Percentiles rank a stretch among this genome's conserved stretches.
These are phyloP conservation scores for Drosophila demipolita DNA, from an alignment of 2,888 invertebrate species.

Conservation along the genomic window DNA sequence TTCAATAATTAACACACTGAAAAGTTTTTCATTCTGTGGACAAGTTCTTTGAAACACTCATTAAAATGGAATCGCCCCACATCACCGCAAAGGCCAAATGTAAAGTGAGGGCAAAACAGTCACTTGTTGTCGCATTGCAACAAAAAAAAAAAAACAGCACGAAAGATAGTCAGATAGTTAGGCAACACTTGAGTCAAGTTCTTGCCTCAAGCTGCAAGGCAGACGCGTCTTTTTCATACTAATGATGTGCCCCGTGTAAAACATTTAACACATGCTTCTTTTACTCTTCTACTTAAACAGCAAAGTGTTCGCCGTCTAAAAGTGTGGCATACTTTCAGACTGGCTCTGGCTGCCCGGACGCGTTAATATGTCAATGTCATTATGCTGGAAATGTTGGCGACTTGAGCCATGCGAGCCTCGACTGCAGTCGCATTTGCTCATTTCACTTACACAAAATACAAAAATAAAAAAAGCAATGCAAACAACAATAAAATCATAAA, in stretches of 20 bases:
- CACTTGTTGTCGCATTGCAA: conserved; percentile 45
- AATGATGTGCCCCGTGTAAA: conserved; percentile 61
- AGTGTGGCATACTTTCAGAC: conserved; percentile 52
- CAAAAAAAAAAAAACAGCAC: not conserved
- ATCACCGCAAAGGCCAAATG: conserved; percentile 51
- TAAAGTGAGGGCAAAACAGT: conserved; percentile 18
- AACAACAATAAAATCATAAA: conserved; percentile 62
- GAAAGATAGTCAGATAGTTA: conserved; percentile 7
- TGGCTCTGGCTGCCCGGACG: conserved; percentile 10
- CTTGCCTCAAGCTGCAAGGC: conserved; percentile 22
- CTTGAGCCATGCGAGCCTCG: conserved; percentile 14
- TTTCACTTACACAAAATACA: conserved; percentile 36
- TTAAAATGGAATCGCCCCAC: conserved; percentile 65
- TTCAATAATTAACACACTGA: conserved; percentile 31
- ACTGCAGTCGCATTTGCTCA: conserved; percentile 42
- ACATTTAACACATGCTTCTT: conserved; percentile 36
- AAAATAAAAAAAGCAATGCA: conserved; percentile 18
- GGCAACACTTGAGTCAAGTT: conserved; percentile 24
- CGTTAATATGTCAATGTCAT: conserved; percentile 74
- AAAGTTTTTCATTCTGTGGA: not conserved
- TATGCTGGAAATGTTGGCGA: conserved; percentile 62
- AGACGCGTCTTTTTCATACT: conserved; percentile 42
- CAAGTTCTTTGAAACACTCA: conserved; percentile 35
- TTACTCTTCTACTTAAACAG: conserved; percentile 1
- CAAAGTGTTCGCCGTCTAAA: conserved; percentile 28